Percentiles rank a stretch among this genome's conserved stretches.
phyloP scores from a whole-genome alignment of 2,888 invertebrate species.

The Gasteruption jaculator region DNA sequence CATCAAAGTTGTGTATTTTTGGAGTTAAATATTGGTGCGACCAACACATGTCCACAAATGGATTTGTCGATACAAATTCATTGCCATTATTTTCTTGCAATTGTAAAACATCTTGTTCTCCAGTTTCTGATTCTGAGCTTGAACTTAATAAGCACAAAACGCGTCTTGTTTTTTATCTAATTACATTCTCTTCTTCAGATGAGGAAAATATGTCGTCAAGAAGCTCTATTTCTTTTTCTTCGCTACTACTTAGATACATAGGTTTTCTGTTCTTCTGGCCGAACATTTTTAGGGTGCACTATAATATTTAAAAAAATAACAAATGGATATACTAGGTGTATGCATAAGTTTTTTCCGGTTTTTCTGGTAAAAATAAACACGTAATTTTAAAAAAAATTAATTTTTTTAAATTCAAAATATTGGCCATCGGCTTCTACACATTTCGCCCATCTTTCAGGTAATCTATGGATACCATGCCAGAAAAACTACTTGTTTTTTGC shows the following conservation, averaged over 20 bases:
- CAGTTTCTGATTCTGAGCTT: conserved; percentile 13
- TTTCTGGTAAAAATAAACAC: too few relatives aligned
- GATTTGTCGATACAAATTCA: conserved; percentile 14
- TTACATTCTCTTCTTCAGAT: conserved; percentile 15
- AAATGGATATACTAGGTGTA: conserved; percentile 14
- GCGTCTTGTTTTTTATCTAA: conserved; percentile 10
- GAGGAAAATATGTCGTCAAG: conserved; percentile 12
- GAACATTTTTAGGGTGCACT: conserved; percentile 15
- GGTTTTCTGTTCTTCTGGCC: conserved; percentile 15
- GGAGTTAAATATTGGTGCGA: conserved; percentile 18
- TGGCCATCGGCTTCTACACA: too few relatives aligned
- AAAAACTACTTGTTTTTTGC: too few relatives aligned
- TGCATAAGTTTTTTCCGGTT: too few relatives aligned
- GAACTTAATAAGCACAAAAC: conserved; percentile 9
- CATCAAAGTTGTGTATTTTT: conserved; percentile 18
- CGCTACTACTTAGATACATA: conserved; percentile 10
- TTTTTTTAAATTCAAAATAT: too few relatives aligned
- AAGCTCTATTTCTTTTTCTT: conserved; percentile 13
- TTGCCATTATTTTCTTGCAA: conserved; percentile 14
- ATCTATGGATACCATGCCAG: too few relatives aligned
- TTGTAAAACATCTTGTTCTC: conserved; percentile 16
- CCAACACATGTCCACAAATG: conserved; percentile 16
- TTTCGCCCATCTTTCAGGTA: too few relatives aligned
- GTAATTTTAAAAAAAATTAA: too few relatives aligned
- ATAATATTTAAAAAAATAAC: conserved; percentile 13